A percentile compares a stretch with the other conserved stretches of the same genome.
Evolutionary conservation across 2,113 vertebrate species (phyloP).

Genomic region (Gallinago paraguaiae): DNA sequence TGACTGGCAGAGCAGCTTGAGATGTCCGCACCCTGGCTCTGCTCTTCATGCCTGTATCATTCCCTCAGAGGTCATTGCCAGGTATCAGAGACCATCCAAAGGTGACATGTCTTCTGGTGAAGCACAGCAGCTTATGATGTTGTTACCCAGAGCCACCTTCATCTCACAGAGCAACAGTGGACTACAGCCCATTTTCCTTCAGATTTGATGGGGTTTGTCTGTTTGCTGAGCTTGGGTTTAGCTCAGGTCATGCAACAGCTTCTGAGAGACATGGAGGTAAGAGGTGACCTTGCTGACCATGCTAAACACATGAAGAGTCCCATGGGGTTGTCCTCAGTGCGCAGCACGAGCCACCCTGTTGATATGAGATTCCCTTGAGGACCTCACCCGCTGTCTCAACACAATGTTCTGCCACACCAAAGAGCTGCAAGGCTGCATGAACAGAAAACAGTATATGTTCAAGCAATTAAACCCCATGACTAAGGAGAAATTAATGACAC

Average conservation of each 20-base stretch:
- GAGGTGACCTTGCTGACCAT: accelerated
- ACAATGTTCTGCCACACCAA: background rate
- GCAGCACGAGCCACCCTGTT: accelerated
- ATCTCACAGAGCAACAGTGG: background rate
- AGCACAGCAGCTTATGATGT: background rate
- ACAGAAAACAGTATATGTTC: background rate
- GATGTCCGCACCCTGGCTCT: background rate
- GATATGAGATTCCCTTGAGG: background rate
- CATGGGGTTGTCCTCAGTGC: background rate
- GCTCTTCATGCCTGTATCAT: accelerated
- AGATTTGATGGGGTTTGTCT: background rate
- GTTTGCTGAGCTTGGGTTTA: background rate
- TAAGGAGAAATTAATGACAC: background rate
- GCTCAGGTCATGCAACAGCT: background rate
- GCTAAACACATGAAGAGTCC: background rate
- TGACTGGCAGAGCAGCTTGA: background rate
- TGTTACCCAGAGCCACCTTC: background rate
- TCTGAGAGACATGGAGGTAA: background rate
- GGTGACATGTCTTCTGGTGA: background rate
- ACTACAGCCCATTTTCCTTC: background rate
- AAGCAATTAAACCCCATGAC: background rate
- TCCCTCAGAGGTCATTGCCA: background rate
- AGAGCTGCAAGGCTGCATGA: accelerated
- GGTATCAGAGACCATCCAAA: background rate
- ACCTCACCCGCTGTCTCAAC: background rate